These are phyloP conservation scores for Notoglanidium macrostoma DNA, from an alignment of 2,797 vertebrate species.

Conservation along the genomic window DNA sequence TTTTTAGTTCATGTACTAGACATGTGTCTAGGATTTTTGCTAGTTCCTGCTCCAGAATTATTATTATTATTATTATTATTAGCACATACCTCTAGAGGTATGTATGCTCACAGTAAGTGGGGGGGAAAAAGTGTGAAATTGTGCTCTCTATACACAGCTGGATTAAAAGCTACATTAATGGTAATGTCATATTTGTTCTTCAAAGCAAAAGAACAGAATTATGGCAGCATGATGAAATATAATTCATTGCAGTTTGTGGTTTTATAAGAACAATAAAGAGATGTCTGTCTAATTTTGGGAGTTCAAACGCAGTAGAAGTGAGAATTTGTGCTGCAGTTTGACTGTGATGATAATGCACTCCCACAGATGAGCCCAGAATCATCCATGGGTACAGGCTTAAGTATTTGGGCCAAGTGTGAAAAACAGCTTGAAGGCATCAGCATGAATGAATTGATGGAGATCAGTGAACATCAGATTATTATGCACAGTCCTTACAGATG, in stretches of 20 bases:
- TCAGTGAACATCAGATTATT: slow-evolving; percentile 2
- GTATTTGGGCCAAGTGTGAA: background rate
- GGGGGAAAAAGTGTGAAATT: background rate
- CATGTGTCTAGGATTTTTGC: background rate
- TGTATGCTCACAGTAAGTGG: background rate
- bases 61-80: background rate
- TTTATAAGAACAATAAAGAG: slow-evolving; percentile 2
- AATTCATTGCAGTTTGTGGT: background rate
- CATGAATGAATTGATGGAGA: background rate
- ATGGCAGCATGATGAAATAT: background rate
- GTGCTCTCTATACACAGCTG: background rate
- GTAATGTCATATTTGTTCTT: background rate
- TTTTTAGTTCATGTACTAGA: background rate
- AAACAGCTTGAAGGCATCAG: background rate
- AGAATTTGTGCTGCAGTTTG: background rate
- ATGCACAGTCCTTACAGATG: background rate
- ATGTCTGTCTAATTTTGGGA: background rate
- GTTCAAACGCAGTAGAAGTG: background rate
- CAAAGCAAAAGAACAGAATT: background rate
- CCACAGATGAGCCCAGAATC: background rate
- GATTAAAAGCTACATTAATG: background rate
- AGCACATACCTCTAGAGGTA: background rate
- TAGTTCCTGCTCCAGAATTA: background rate
- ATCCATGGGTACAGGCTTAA: background rate
- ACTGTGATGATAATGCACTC: background rate